Base-by-base conservation (phyloP, 1,140 invertebrate species). In the Meloidogyne chitwoodi region DNA sequence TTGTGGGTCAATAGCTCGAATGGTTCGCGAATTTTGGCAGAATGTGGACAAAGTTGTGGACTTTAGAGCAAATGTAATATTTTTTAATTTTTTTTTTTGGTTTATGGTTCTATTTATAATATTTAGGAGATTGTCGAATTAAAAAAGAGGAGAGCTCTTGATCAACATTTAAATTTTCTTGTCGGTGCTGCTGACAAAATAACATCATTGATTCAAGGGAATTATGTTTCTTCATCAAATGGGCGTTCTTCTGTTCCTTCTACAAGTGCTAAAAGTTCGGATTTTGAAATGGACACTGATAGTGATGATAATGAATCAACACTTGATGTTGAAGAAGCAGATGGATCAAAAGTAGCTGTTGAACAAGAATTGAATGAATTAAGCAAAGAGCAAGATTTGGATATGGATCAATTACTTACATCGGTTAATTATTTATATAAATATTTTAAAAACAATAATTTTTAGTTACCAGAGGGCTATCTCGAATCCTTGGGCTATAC, bases 121-220 rank as follows among this genome's bases (percentile, higher is more conserved):
- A 29, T 77, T 83, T 63, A 82, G 75, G 84, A 86, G 65, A 84
- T 86, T 41, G 63, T 85, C 6, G 83, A 88, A 29, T 63, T 83
- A 6, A 78, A 80, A 48, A 84, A 85, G 71, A 96, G 98, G 87
- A 93, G 95, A 84, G 94, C 94, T 0, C 90, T 98, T 62, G 96
- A 99, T 90, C 92, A 97, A 80, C 96, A 99, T 88, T 90, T 99
- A 26, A 96, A 94, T 88, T 98, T 97, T 86, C 96, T 99, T 85
- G 95, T 99, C 64, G 95, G 96, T 89, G 94, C 97, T 89, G 98
- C 96, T 0, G 96, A 99, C 89, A 96, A 96, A 87, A 97, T 96
- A 89, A 97, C 95, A 0, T 85, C 85, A 19, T 88, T 89, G 86
- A 77, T 90, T 34, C 87, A 88, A n/a, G 88, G 89, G 79, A 86